These are phyloP conservation scores for Chaenodraco wilsoni DNA, from an alignment of 2,797 vertebrate species.

Conservation along the genomic window DNA sequence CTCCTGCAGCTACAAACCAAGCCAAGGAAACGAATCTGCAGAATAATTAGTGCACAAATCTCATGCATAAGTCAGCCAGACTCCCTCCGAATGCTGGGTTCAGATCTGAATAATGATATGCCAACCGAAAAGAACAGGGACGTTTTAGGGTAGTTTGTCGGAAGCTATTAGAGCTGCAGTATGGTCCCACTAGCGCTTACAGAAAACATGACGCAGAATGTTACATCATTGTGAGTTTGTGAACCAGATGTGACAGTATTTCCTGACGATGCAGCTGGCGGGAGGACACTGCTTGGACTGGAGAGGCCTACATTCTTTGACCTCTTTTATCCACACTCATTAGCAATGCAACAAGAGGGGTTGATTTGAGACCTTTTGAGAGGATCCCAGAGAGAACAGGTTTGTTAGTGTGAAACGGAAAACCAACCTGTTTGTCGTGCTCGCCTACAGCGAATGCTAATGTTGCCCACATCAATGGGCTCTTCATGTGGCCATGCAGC, in stretches of 20 bases:
- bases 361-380: constrained; percentile 77
- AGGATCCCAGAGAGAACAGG: constrained; percentile 77
- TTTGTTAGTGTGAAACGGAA: constrained; percentile 79
- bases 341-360: constrained; percentile 77
- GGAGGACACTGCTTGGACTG: constrained; percentile 28
- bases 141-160: constrained; percentile 58
- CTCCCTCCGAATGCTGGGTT: constrained; percentile 29
- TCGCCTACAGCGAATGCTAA: constrained; percentile 85
- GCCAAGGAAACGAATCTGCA: constrained; percentile 45
- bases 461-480: constrained; percentile 84
- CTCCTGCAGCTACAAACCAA: constrained; percentile 51
- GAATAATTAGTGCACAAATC: constrained; percentile 57
- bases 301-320: constrained; percentile 61
- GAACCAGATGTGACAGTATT: constrained; percentile 63
- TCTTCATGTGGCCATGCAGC: constrained; percentile 80
- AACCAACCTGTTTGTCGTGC: constrained; percentile 82
- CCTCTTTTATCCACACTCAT: constrained; percentile 72
- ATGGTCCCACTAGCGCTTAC: constrained; percentile 24
- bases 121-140: constrained; percentile 41
- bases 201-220: constrained; percentile 62
- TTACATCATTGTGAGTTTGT: constrained; percentile 61
- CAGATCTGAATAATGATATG: constrained; percentile 56
- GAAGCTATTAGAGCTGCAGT: constrained; percentile 53
- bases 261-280: constrained; percentile 57
- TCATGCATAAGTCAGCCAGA: constrained; percentile 60